Conservation (phyloP, 2,113 vertebrate genomes). For the Bothrops jararaca region DNA sequence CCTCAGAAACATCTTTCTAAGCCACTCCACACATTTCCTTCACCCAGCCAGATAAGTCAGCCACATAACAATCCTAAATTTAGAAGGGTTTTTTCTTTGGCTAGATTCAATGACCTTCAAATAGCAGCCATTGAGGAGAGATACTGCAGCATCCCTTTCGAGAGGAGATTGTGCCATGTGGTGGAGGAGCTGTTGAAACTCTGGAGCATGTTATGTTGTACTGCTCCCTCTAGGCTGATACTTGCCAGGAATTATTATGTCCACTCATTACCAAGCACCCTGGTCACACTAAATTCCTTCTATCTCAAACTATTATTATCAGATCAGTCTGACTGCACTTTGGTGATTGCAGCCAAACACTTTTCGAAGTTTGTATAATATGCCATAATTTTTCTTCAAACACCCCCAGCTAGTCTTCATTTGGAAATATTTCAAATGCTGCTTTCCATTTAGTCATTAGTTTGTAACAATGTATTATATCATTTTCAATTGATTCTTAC, state of each 20-base stretch:
- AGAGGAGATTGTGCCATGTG: background rate
- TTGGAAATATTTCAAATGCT: background rate
- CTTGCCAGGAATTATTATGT: background rate
- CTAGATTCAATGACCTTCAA: background rate
- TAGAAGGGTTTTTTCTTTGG: background rate
- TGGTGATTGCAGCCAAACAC: background rate
- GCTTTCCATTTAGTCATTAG: background rate
- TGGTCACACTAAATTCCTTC: background rate
- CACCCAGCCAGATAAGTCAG: background rate
- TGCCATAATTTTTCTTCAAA: background rate
- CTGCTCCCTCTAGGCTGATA: background rate
- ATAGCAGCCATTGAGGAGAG: background rate
- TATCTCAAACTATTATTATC: background rate
- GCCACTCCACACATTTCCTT: background rate
- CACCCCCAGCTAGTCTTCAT: background rate
- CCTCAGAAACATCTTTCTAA: background rate
- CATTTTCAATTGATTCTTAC: background rate
- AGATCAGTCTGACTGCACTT: background rate
- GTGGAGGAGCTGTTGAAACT: background rate
- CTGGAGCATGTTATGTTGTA: background rate
- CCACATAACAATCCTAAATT: background rate
- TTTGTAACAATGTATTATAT: background rate
- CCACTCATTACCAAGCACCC: background rate
- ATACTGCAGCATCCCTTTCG: background rate
- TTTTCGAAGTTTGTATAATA: background rate